Base-by-base conservation (phyloP, 2,113 vertebrate genomes). In the Tricholaema leucomelas region DNA sequence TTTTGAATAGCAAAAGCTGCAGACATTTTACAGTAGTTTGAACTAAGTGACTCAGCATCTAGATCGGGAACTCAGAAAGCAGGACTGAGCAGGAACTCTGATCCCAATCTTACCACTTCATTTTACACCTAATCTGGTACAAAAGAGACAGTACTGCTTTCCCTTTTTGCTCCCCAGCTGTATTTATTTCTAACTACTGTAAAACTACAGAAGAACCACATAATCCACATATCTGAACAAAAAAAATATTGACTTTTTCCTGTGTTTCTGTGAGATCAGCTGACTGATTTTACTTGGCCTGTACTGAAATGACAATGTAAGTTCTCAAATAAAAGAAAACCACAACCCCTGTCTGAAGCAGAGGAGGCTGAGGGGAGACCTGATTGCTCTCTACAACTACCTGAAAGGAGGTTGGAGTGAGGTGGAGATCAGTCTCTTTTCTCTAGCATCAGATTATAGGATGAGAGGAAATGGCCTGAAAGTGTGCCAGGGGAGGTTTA, bases 11-110 rank as follows among this genome's bases (percentile, higher is more conserved):
- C 65, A 40, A 85, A 90, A 83, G 35, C 23, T 65, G 50, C 1
- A 2, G 14, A 63, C 55, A 69, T 85, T 78, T 72, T 17, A 61
- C 2, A 10, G 33, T 6, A 63, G n/a, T 18, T 84, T 12, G 12
- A 66, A 72, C 18, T 7, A 33, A 61, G 52, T 0, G 0, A 19
- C 30, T 50, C 50, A 46, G 52, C 2, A 2, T 17, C 38, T 24
- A 59, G 14, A 63, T 8, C 2, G 3, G 58, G 19, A 74, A 58
- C 28, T 36, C 28, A 17, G 14, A 55, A 92, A 70, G 67, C 14
- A 69, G 24, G 9, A 27, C 60, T 44, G 31, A 72, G 21, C 33
- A 61, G 24, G 20, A 88, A 44, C 58, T 44, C 46, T 19, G 28
- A 70, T 65, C 54, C 23, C 50, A 65, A 6, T 38, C 35, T 33